These are phyloP conservation scores for Tetramorium simillimum DNA, from an alignment of 1,140 invertebrate genomes.

Conservation along the genomic window DNA sequence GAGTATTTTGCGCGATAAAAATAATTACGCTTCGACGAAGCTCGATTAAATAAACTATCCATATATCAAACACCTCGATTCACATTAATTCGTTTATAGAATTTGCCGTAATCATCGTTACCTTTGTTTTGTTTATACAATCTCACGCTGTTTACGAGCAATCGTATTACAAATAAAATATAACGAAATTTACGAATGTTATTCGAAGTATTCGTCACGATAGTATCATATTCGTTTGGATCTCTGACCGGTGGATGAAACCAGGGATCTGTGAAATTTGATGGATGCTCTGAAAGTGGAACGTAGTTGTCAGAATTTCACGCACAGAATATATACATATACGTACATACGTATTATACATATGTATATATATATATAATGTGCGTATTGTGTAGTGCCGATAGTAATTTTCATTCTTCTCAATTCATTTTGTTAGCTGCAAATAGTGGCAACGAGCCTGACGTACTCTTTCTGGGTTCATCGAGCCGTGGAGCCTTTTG, in stretches of 20 bases:
- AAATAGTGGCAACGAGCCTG: conserved; percentile 24
- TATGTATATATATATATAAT: not conserved
- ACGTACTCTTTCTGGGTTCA: conserved; percentile 8
- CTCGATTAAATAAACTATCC: conserved; percentile 45
- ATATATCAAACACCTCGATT: conserved; percentile 37
- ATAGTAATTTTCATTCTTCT: conserved; percentile 55
- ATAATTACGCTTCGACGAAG: conserved; percentile 23
- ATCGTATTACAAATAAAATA: conserved; percentile 32
- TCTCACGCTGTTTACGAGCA: not conserved
- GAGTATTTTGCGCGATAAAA: conserved; percentile 6
- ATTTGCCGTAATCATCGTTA: conserved; percentile 38
- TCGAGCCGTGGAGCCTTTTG: conserved; percentile 45
- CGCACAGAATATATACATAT: not conserved
- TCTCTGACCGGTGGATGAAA: conserved; percentile 1
- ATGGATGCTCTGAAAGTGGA: conserved; percentile 5
- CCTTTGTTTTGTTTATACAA: not conserved
- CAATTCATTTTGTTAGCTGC: conserved; percentile 28
- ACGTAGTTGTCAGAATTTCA: not conserved
- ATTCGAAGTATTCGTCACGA: not conserved
- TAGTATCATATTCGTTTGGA: not conserved
- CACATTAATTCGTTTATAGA: conserved; percentile 29
- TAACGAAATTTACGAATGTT: conserved; percentile 30
- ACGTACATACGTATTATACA: not conserved
- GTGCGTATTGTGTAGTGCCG: not conserved
- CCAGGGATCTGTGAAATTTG: conserved; percentile 16